Percentiles rank a stretch among this genome's conserved stretches.
These are phyloP conservation scores for Octodon degus DNA, from an alignment of 2,113 vertebrate genomes.

Conservation along the genomic window DNA sequence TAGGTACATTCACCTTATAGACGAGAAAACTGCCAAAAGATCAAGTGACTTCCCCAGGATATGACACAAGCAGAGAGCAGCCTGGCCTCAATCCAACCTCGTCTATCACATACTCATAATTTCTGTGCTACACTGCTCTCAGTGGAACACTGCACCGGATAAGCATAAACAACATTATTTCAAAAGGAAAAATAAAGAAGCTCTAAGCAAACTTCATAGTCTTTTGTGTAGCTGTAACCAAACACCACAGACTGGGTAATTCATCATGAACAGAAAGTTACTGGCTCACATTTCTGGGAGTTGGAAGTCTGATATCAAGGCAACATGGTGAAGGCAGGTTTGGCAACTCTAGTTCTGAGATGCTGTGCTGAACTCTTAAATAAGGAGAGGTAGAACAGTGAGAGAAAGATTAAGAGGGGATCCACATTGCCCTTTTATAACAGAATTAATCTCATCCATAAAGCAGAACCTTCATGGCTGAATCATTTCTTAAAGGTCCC, in stretches of 20 bases:
- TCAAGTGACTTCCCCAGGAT: neutral
- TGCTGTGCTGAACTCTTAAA: neutral
- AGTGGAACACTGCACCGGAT: neutral
- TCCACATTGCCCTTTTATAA: neutral
- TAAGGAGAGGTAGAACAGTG: too few species aligned
- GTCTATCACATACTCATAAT: neutral
- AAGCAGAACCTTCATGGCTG: neutral
- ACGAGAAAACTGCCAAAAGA: neutral
- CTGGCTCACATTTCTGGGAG: neutral
- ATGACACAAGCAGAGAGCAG: neutral
- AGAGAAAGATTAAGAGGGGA: neutral
- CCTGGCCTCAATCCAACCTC: neutral
- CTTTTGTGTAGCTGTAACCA: neutral
- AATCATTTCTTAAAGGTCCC: neutral
- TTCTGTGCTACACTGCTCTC: neutral
- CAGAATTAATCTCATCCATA: neutral
- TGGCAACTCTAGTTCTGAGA: neutral
- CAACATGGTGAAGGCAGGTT: neutral
- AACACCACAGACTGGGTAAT: neutral
- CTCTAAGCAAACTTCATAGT: neutral
- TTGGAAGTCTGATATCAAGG: neutral
- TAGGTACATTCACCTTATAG: neutral
- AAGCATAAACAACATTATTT: constrained; percentile 21
- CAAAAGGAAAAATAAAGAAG: constrained; percentile 23
- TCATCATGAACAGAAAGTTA: neutral